Conservation (phyloP, 2,113 vertebrate genomes). For the Ginglymostoma cirratum region DNA sequence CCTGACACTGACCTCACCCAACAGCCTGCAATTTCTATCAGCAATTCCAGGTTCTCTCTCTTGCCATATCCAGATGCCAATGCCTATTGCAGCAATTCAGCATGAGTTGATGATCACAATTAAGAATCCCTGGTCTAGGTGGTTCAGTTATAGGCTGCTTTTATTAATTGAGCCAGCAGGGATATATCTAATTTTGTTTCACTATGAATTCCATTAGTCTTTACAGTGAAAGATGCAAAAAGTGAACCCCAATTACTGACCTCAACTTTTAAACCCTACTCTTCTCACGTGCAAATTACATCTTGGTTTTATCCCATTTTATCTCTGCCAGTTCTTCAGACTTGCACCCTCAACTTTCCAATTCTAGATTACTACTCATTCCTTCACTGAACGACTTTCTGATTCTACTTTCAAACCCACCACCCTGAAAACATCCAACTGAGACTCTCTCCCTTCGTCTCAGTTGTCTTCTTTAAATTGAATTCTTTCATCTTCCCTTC, state of each 20-base stretch:
- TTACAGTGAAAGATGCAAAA: background rate
- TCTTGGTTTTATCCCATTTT: background rate
- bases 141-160: background rate
- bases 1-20: background rate
- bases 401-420: background rate
- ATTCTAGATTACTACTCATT: background rate
- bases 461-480: background rate
- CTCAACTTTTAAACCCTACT: background rate
- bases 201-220: background rate
- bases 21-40: background rate
- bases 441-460: background rate
- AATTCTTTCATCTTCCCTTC: background rate
- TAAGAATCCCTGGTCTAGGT: background rate
- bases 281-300: background rate
- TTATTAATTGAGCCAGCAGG: background rate
- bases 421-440: background rate
- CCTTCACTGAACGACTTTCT: background rate
- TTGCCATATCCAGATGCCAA: background rate
- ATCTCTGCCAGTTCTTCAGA: background rate
- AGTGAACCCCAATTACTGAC: background rate
- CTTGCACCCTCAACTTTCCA: background rate
- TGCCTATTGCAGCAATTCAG: background rate
- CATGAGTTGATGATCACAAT: background rate
- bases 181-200: background rate
- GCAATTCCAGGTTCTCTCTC: background rate